Base-by-base conservation (phyloP, 1,140 invertebrate species). In the Apolygus lucorum region DNA sequence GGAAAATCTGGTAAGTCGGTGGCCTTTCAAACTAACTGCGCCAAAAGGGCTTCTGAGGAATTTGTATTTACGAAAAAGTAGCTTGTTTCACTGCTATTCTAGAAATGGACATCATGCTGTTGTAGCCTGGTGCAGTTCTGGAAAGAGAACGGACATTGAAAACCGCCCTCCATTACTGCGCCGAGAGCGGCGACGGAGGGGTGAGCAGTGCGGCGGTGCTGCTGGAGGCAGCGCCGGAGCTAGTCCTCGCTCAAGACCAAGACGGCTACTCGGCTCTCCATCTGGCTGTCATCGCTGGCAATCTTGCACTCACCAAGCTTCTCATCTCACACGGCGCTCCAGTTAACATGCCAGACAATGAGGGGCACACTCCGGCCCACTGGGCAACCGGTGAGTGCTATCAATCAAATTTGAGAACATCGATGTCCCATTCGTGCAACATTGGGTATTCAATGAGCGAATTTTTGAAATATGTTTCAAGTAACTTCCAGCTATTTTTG, bases 331-430 rank as follows among this genome's bases (percentile, higher is more conserved):
- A 89, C 70, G 87, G 89, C 26, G 94, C 95, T 11, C 89, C 96
- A 76, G 87, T 98, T 54, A 90, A 92, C 77, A 88, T 89, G 34
- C 83, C 90, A 67, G 96, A 99, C 79, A 88, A 92, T 76, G 96
- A 99, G 78, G 88, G 90, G 65, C 96, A 99, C 78, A 95, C 95
- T 1, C 89, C 93, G n/a, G 88, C 97, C 17, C 96, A 99, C 79
- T 99, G 96, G 96, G 96, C 96, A 1, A 95, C 93, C 73, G 95
- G 95, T 95, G 79, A 83, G 78, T 49, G 26, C 17, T 42, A 42
- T n/a, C n/a, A n/a, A n/a, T n/a, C n/a, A n/a, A n/a, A n/a, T n/a
- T n/a, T n/a, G n/a, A n/a, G n/a, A n/a, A n/a, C n/a, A n/a, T n/a
- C n/a, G n/a, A n/a, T n/a, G n/a, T n/a, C n/a, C n/a, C n/a, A n/a